phyloP scores from a whole-genome alignment of 92 coral and sea anemone species.

The Galaxea fascicularis region DNA sequence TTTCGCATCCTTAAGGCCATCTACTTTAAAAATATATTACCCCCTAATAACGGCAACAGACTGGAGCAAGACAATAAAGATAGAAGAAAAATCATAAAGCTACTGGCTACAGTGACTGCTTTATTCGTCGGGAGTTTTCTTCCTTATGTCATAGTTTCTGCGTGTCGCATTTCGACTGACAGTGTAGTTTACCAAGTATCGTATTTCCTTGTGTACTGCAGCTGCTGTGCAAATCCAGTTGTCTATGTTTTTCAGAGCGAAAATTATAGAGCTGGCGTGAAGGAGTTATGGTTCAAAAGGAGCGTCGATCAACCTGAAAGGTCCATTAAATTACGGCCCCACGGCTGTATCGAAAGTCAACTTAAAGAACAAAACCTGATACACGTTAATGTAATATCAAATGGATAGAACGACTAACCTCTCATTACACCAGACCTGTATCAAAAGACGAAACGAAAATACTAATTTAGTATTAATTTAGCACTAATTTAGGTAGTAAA shows the following conservation, averaged over 20 bases:
- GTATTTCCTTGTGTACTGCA: slow-evolving; percentile 64
- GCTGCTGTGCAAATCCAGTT: slow-evolving; percentile 66
- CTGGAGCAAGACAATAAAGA: slow-evolving; percentile 36
- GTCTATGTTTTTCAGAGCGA: slow-evolving; percentile 72
- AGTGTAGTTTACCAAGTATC: slow-evolving; percentile 43
- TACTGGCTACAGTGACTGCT: slow-evolving; percentile 54
- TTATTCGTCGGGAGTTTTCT: slow-evolving; percentile 63
- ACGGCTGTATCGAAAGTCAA: not conserved
- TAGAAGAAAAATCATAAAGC: slow-evolving; percentile 68
- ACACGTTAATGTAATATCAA: too few species aligned
- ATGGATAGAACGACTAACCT: too few species aligned
- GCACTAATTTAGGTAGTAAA: too few species aligned
- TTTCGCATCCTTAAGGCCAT: slow-evolving; percentile 65
- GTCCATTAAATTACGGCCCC: not conserved
- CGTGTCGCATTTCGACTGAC: slow-evolving; percentile 11
- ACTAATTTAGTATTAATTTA: too few species aligned
- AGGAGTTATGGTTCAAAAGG: slow-evolving; percentile 26
- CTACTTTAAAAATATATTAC: slow-evolving; percentile 66
- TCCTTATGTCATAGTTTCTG: slow-evolving; percentile 57
- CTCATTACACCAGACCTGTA: too few species aligned
- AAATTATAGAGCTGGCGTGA: slow-evolving; percentile 68
- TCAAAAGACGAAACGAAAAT: too few species aligned
- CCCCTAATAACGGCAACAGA: slow-evolving; percentile 7
- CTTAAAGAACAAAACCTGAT: not conserved
- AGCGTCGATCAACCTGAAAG: not conserved